phyloP scores from a whole-genome alignment of 2,888 invertebrate genomes.

The Hartigia nigra region DNA sequence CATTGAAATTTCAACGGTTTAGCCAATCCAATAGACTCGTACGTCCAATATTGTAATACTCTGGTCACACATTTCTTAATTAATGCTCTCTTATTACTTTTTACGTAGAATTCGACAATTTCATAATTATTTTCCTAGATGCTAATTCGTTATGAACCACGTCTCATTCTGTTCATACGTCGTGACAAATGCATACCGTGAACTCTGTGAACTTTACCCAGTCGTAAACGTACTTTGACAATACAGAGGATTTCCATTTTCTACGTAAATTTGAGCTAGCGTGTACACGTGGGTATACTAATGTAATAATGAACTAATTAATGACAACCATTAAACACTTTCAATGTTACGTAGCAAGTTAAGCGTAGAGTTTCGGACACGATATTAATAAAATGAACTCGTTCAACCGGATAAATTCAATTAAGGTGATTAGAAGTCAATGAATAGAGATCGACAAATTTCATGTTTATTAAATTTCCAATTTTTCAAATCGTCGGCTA shows the following conservation, averaged over 20 bases:
- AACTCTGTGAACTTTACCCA: not conserved
- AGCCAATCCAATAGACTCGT: not conserved
- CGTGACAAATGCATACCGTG: not conserved
- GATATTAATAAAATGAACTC: not conserved
- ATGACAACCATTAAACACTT: not conserved
- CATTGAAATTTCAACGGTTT: not conserved
- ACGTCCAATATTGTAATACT: not conserved
- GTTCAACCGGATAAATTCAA: not conserved
- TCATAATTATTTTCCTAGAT: not conserved
- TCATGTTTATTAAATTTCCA: not conserved
- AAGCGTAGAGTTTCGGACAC: not conserved
- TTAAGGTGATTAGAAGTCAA: not conserved
- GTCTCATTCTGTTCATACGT: not conserved
- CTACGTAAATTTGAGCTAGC: not conserved
- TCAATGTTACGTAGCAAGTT: not conserved
- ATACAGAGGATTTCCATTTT: not conserved
- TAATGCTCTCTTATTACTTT: not conserved
- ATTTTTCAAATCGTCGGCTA: not conserved
- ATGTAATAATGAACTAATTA: not conserved
- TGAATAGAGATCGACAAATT: not conserved
- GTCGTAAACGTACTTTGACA: not conserved
- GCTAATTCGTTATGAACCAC: not conserved
- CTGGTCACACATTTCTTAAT: not conserved
- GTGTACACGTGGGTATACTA: not conserved
- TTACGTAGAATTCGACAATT: not conserved